Conservation (phyloP, 1,140 invertebrate genomes). For the Spodoptera frugiperda region DNA sequence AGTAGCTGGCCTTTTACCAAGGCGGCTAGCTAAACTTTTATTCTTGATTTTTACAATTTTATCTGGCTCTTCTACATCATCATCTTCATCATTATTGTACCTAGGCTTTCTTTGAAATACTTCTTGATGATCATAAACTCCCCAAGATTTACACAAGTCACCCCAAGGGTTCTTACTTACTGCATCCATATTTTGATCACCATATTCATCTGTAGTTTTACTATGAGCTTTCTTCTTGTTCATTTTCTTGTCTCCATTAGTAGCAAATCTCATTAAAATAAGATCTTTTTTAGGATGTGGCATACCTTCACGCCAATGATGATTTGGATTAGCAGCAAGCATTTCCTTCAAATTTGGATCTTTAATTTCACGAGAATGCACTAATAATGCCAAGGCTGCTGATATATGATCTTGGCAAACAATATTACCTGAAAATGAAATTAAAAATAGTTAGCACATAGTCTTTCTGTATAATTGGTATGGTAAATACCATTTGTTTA, state of each 20-base stretch:
- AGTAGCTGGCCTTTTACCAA: constrained; percentile 73
- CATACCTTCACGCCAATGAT: constrained; percentile 91
- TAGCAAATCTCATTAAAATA: constrained; percentile 92
- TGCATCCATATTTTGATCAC: constrained; percentile 72
- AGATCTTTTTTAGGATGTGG: constrained; percentile 89
- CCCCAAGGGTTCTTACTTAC: constrained; percentile 90
- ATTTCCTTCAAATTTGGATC: constrained; percentile 77
- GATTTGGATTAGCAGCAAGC: constrained; percentile 69
- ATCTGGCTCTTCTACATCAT: constrained; percentile 56
- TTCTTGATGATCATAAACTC: constrained; percentile 88
- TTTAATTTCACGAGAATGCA: constrained; percentile 81
- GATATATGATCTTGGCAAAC: constrained; percentile 91
- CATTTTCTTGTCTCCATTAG: constrained; percentile 79
- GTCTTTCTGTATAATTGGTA: background rate
- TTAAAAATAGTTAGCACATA: constrained; percentile 46
- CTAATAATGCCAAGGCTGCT: constrained; percentile 89
- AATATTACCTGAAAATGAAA: constrained; percentile 89
- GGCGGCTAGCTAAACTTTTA: constrained; percentile 75
- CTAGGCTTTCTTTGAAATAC: constrained; percentile 79
- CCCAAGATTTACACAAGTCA: constrained; percentile 89
- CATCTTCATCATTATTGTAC: constrained; percentile 61
- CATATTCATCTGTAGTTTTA: constrained; percentile 86
- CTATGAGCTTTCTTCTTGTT: constrained; percentile 86
- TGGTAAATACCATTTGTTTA: too few species aligned
- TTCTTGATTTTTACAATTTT: constrained; percentile 68